These are phyloP conservation scores for Cyrtorhinus lividipennis DNA, from an alignment of 1,140 invertebrate genomes.

Conservation along the genomic window DNA sequence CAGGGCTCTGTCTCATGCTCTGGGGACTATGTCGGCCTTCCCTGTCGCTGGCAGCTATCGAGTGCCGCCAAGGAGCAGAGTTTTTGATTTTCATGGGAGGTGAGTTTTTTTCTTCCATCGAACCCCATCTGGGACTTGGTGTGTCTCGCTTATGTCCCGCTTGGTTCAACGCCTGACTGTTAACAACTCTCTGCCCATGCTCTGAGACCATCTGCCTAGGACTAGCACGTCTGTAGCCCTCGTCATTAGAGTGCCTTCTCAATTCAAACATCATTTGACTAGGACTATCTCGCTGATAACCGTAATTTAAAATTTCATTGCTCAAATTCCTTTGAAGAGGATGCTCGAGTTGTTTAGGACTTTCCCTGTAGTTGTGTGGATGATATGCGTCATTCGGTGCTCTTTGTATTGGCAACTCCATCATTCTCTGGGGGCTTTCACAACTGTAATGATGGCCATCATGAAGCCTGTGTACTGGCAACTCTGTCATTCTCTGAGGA, in stretches of 20 bases:
- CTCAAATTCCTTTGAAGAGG: not conserved
- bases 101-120: constrained; percentile 5
- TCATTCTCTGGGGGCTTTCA: not conserved
- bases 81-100: constrained; percentile 2
- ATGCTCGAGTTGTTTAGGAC: not conserved
- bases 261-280: not conserved
- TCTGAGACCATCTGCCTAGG: constrained; percentile 4
- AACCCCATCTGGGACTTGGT: constrained; percentile 5
- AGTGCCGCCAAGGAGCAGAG: not conserved
- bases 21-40: not conserved
- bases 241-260: not conserved
- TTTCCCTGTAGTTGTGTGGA: not conserved
- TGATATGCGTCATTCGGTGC: not conserved
- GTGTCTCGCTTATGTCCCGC: not conserved
- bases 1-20: not conserved
- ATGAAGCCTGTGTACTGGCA: not conserved
- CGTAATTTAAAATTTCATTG: constrained; percentile 1
- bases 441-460: not conserved
- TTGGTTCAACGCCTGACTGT: not conserved
- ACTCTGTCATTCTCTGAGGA: not conserved
- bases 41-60: not conserved
- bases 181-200: not conserved
- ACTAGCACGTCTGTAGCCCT: not conserved
- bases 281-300: not conserved
- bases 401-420: not conserved